Evolutionary conservation across 2,113 vertebrate species (phyloP).

Genomic region (Verasper variegatus): DNA sequence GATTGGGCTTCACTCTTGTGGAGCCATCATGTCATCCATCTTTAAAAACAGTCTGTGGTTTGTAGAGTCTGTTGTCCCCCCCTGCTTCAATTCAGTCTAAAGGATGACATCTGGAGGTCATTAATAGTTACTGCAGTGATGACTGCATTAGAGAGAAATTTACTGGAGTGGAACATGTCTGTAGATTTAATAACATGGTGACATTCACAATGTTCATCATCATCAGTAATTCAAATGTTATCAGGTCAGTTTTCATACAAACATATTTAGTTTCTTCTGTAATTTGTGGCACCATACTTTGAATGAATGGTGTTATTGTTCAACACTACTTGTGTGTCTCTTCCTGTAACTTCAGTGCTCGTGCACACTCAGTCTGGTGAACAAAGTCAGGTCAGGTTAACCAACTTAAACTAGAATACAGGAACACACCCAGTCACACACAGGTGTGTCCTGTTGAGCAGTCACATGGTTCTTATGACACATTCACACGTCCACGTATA

Average conservation of each 20-base stretch:
- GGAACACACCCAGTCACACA: conserved; percentile 43
- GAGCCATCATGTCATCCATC: neutral
- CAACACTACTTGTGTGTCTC: neutral
- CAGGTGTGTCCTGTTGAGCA: conserved; percentile 18
- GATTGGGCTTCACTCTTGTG: neutral
- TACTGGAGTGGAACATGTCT: conserved; percentile 2
- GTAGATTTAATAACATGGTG: neutral
- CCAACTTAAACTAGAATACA: neutral
- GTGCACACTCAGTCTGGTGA: neutral
- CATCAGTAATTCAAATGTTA: neutral
- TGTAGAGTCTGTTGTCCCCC: neutral
- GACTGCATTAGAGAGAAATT: neutral
- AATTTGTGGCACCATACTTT: neutral
- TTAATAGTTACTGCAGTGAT: conserved; percentile 45
- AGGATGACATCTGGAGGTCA: conserved; percentile 64
- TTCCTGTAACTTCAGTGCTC: neutral
- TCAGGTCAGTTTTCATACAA: neutral
- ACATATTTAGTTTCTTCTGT: neutral
- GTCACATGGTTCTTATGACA: neutral
- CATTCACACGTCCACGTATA: neutral
- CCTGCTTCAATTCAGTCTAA: conserved; percentile 5
- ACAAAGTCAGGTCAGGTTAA: neutral
- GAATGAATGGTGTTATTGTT: neutral
- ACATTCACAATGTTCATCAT: neutral
- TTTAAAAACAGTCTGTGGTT: neutral